Base-by-base conservation (phyloP, 2,888 invertebrate genomes). In the Tuta absoluta region DNA sequence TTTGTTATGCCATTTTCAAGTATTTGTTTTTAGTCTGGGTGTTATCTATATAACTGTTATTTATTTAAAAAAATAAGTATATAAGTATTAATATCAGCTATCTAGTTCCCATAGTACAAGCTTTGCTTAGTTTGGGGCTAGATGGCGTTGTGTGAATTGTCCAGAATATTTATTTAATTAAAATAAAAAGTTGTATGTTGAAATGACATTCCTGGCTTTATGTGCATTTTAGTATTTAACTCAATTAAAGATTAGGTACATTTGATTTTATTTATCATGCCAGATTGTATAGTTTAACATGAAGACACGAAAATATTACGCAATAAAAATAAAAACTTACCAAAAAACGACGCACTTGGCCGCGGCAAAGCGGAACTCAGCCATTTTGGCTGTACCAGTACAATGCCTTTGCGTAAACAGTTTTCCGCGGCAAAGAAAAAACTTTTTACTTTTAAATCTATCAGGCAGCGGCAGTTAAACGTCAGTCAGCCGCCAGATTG, bases 321-420 rank as follows among this genome's bases (percentile, higher is more conserved):
- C 33, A 28, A 24, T 4, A n/a, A 28, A 56, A 14, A 28, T 12
- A 14, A 61, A 61, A 68, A 81, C 89, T 88, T 72, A 90, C 90
- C 89, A 88, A 67, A 85, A 84, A 66, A 75, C 80, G 72, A 82
- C 84, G 74, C 71, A 76, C 65, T 75, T 75, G 65, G 57, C 23
- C 65, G 45, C 64, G 68, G 75, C 71, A 69, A 74, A 72, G 70
- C 69, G 74, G 71, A 75, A 77, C 68, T 76, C 80, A 66, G 77
- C 78, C 87, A 86, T 86, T 74, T 79, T 81, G 69, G 68, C 65
- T 41, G 23, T 12, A 12, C 51, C 51, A 12, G 7, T 11, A 8
- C 12, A 51, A 19, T 11, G 5, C 23, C 41, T 59, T 37, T 41
- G 23, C 38, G 49, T 28, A 24, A 48, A 11, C 33, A 28, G n/a